Evolutionary conservation across 2,797 vertebrate species (phyloP), one percentile per base, ranked within the genome.

Genomic region (Craterocephalus amniculus): DNA sequence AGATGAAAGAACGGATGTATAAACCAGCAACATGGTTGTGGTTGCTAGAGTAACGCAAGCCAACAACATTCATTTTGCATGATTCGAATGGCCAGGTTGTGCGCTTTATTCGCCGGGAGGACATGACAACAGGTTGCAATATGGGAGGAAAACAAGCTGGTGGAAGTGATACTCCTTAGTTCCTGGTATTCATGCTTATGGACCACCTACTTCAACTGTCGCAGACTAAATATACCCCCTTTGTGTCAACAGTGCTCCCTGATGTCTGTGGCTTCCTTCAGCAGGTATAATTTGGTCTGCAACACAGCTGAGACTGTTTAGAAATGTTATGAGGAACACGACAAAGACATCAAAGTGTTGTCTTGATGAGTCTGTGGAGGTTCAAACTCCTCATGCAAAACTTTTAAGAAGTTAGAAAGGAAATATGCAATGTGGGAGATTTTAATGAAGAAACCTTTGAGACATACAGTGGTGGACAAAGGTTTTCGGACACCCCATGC

Each of bases 321-420:
- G 38, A 45, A 59, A 59, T 18, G 58, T 26, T 27, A 24, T 16
- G 35, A 59, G 36, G 4, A 18, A 26, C 8, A 14, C 24, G 10
- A 51, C 26, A 24, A 45, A 45, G 36, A 61, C 35, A 43, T 43
- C 18, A 45, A 18, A 24, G 26, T 45, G 24, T 29, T 12, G 11
- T 45, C 26, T 31, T n/a, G 59, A 10, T 40, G 59, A 36, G 56
- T 29, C 58, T 67, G 70, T 20, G 74, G 8, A 12, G n/a, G 13
- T 31, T 29, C 14, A 14, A 54, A 76, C 61, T 73, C 55, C 70
- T 60, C 24, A 5, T 26, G 10, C 34, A 58, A 51, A 40, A 66
- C 54, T 69, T 64, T 26, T 9, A 24, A 12, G n/a, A 68, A 67
- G 55, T 31, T 22, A 48, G n/a, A 3, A 45, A 20, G 18, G 40